phyloP scores from a whole-genome alignment of 2,113 vertebrate species.

The Puffinus mauretanicus region DNA sequence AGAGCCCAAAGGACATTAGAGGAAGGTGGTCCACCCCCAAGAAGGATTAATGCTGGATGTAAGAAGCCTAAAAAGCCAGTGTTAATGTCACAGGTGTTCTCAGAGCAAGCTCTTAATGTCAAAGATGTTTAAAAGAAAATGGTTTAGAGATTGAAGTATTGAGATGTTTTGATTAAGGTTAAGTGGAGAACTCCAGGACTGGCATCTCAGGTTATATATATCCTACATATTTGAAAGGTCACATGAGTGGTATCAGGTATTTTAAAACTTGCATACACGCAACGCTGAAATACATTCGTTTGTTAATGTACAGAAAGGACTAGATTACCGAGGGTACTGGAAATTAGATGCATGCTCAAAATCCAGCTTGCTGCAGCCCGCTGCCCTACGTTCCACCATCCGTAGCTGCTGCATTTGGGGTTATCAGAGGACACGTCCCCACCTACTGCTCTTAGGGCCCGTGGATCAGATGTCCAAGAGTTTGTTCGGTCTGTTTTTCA shows the following conservation, averaged over 20 bases:
- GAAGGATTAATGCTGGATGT: not conserved
- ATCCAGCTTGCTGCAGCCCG: not conserved
- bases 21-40: not conserved
- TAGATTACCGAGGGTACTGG: not conserved
- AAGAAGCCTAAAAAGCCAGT: not conserved
- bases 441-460: not conserved
- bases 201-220: not conserved
- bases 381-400: not conserved
- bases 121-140: not conserved
- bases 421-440: accelerated
- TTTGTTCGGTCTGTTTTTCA: not conserved
- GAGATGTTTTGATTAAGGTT: slow-evolving; percentile 10
- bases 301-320: not conserved
- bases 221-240: not conserved
- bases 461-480: not conserved
- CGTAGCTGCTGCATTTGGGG: not conserved
- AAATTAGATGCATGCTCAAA: not conserved
- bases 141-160: not conserved
- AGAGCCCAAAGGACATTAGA: not conserved
- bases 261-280: not conserved
- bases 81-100: not conserved
- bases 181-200: not conserved
- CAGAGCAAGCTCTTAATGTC: not conserved
- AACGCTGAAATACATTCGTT: not conserved
- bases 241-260: not conserved